These are phyloP conservation scores for Manacus vitellinus DNA, from an alignment of 2,113 vertebrate species.

Conservation along the genomic window DNA sequence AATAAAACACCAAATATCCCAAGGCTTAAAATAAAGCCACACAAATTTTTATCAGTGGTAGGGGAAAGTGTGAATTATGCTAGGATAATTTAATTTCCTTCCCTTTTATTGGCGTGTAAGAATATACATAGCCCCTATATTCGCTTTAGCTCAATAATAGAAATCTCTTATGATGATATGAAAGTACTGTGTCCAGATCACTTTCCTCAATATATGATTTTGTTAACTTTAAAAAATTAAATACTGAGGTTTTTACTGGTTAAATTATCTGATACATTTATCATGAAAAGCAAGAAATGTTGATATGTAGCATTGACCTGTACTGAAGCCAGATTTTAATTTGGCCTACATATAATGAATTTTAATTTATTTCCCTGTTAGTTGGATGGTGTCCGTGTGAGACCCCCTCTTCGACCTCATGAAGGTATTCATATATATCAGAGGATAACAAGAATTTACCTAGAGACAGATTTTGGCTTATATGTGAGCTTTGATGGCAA, in stretches of 20 bases:
- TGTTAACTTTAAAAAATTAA: not conserved
- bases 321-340: not conserved
- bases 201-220: not conserved
- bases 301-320: not conserved
- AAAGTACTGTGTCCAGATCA: not conserved
- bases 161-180: not conserved
- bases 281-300: not conserved
- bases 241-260: not conserved
- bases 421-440: constrained; percentile 75
- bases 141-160: not conserved
- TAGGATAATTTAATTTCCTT: not conserved
- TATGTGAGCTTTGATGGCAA: constrained; percentile 75
- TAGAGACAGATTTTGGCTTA: constrained; percentile 88
- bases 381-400: constrained; percentile 76
- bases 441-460: constrained; percentile 66
- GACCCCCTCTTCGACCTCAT: constrained; percentile 67
- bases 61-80: not conserved
- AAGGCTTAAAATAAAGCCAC: not conserved
- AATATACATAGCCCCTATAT: not conserved
- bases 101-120: not conserved
- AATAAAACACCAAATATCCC: not conserved
- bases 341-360: not conserved
- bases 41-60: not conserved
- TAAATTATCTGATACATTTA: not conserved
- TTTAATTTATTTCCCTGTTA: constrained; percentile 29